phyloP scores from a whole-genome alignment of 1,140 invertebrate species.

The Xylocopa sonorina region DNA sequence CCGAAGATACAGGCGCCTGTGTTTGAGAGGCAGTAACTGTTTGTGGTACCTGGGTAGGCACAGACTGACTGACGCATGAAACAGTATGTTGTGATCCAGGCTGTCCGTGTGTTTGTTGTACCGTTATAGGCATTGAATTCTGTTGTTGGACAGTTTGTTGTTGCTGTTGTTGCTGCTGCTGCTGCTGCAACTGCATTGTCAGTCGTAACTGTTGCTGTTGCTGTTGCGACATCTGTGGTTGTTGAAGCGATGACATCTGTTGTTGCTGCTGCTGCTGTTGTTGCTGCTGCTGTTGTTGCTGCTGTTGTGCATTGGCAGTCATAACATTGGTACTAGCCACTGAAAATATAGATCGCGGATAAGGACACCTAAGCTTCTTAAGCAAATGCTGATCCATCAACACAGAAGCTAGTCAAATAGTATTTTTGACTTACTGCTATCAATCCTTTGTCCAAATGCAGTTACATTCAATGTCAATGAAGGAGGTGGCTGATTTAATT shows the following conservation, averaged over 20 bases:
- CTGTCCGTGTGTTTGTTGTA: slow-evolving; percentile 70
- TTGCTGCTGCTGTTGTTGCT: slow-evolving; percentile 70
- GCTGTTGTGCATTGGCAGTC: slow-evolving; percentile 79
- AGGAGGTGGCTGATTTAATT: slow-evolving; percentile 86
- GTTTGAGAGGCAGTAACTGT: slow-evolving; percentile 73
- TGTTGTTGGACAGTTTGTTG: slow-evolving; percentile 79
- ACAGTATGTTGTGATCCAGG: slow-evolving; percentile 74
- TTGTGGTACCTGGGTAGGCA: slow-evolving; percentile 76
- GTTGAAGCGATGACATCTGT: slow-evolving; percentile 60
- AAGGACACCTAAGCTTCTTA: too few species aligned
- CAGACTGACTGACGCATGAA: slow-evolving; percentile 73
- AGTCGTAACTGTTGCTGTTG: slow-evolving; percentile 77
- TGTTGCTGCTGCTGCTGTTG: slow-evolving; percentile 71
- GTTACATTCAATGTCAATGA: slow-evolving; percentile 81
- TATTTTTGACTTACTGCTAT: slow-evolving; percentile 72
- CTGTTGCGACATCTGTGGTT: slow-evolving; percentile 73
- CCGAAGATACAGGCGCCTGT: slow-evolving; percentile 67
- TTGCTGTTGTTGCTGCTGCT: slow-evolving; percentile 79
- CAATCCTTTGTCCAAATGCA: slow-evolving; percentile 82
- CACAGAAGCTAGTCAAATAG: too few species aligned
- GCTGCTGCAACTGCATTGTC: slow-evolving; percentile 68
- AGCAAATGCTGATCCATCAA: too few species aligned
- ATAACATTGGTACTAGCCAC: slow-evolving; percentile 74
- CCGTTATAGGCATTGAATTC: slow-evolving; percentile 73
- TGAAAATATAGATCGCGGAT: slow-evolving; percentile 21